phyloP scores from a whole-genome alignment of 2,113 vertebrate genomes.

The Arothron firmamentum region DNA sequence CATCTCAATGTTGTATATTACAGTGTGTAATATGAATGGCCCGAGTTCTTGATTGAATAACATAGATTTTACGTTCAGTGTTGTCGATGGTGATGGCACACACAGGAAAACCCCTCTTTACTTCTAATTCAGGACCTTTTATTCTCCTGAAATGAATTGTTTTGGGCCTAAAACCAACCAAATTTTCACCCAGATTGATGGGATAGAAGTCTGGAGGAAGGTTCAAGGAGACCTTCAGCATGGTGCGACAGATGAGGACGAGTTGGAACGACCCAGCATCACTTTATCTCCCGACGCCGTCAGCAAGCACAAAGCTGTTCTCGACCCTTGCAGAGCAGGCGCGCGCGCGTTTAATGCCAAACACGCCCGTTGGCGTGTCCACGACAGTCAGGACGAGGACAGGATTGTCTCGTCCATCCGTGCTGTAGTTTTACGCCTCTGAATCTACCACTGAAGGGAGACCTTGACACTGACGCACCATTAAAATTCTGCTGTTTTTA shows the following conservation, averaged over 20 bases:
- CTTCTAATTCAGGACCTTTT: neutral
- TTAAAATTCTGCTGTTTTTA: neutral
- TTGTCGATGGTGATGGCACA: too few species aligned
- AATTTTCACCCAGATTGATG: neutral
- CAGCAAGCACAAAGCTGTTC: slow-evolving; percentile 46
- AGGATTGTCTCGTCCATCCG: too few species aligned
- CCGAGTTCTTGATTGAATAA: too few species aligned
- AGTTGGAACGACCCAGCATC: slow-evolving; percentile 18
- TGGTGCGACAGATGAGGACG: neutral
- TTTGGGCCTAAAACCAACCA: neutral
- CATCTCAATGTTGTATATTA: too few species aligned
- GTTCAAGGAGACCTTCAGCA: too few species aligned
- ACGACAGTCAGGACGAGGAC: too few species aligned
- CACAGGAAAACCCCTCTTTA: neutral
- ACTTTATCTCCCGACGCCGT: slow-evolving; percentile 38
- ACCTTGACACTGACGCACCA: slow-evolving; percentile 34
- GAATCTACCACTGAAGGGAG: slow-evolving; percentile 33
- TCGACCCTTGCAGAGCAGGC: slow-evolving; percentile 27
- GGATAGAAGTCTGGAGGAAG: too few species aligned
- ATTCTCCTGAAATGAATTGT: neutral
- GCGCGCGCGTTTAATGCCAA: slow-evolving; percentile 59
- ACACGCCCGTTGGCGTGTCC: slow-evolving; percentile 24
- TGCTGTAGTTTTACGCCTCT: slow-evolving; percentile 9
- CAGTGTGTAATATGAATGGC: too few species aligned
- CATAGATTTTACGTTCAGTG: too few species aligned